Conservation (phyloP, 2,797 vertebrate species). For the Synaphobranchus kaupii region DNA sequence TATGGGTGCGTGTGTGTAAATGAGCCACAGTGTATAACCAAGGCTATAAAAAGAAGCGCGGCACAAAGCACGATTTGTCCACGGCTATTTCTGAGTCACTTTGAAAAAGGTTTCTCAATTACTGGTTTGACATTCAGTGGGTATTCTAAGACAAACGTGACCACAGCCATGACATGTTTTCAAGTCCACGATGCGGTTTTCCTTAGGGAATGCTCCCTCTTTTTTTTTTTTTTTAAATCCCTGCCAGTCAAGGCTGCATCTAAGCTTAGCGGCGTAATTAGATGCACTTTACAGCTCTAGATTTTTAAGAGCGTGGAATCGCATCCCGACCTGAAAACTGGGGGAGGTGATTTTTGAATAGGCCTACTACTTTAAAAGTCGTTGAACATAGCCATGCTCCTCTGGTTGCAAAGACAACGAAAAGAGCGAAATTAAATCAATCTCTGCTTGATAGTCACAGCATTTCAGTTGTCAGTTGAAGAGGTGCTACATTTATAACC, state of each 20-base stretch:
- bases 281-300: slow-evolving; percentile 47
- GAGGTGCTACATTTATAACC: background rate
- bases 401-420: background rate
- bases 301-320: slow-evolving; percentile 1
- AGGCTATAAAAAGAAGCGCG: slow-evolving; percentile 31
- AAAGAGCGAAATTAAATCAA: background rate
- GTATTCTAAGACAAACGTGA: slow-evolving; percentile 42
- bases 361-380: background rate
- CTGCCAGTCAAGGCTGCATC: slow-evolving; percentile 44
- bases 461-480: background rate
- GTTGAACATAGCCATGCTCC: background rate
- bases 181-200: slow-evolving; percentile 37
- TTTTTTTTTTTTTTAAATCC: slow-evolving; percentile 40
- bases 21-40: slow-evolving; percentile 27
- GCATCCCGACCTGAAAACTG: background rate
- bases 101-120: slow-evolving; percentile 51
- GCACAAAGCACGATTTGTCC: slow-evolving; percentile 51
- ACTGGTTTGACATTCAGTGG: slow-evolving; percentile 43
- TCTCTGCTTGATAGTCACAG: background rate
- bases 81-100: slow-evolving; percentile 48
- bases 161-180: slow-evolving; percentile 48
- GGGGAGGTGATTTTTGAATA: background rate
- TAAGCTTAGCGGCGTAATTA: slow-evolving; percentile 32
- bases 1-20: slow-evolving; percentile 1
- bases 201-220: slow-evolving; percentile 13